Conservation (phyloP, 2,113 vertebrate species). For the Bos javanicus region DNA sequence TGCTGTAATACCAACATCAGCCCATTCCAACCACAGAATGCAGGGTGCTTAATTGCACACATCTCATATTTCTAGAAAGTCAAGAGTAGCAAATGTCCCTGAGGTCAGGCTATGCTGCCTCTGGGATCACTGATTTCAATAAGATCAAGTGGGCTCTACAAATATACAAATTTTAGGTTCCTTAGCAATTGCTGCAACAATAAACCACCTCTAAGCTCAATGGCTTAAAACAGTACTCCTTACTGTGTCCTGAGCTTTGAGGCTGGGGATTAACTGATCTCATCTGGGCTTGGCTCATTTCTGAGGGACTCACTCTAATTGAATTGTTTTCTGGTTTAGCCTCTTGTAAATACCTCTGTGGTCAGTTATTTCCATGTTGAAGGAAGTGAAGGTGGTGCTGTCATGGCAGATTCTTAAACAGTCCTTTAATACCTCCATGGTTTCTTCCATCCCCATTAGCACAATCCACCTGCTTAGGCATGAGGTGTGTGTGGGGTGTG, state of each 20-base stretch:
- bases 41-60: neutral
- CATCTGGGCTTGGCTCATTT: neutral
- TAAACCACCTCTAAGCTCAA: neutral
- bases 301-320: neutral
- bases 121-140: neutral
- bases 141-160: neutral
- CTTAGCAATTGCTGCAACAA: neutral
- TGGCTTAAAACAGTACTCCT: neutral
- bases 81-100: neutral
- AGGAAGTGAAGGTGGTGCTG: neutral
- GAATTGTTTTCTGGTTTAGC: neutral
- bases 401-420: neutral
- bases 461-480: too few relatives aligned
- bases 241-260: neutral
- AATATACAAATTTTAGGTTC: neutral
- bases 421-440: neutral
- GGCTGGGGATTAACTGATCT: neutral
- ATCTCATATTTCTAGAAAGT: neutral
- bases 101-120: accelerated
- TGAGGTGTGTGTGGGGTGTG: neutral
- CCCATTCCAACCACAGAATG: neutral
- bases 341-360: neutral
- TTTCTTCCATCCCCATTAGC: neutral
- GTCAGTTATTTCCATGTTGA: neutral
- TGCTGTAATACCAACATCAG: neutral